Percentiles rank a stretch among this genome's conserved stretches.
These are phyloP conservation scores for Anguilla anguilla DNA, from an alignment of 2,797 vertebrate species.

Conservation along the genomic window DNA sequence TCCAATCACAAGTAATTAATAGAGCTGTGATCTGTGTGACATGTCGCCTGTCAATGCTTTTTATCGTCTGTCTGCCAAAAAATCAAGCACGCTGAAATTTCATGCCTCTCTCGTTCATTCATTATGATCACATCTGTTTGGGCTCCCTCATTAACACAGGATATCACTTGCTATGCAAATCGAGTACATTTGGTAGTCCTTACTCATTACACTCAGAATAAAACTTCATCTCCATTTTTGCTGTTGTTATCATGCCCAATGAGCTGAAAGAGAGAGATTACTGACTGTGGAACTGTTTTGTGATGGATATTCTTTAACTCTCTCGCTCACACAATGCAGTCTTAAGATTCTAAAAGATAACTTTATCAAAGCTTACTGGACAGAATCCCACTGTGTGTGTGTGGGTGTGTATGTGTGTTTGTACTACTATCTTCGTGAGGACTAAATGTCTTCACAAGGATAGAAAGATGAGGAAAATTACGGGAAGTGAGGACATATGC, in stretches of 20 bases:
- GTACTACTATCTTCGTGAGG: neutral
- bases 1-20: neutral
- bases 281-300: neutral
- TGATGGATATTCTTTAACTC: constrained; percentile 6
- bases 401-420: neutral
- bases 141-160: constrained; percentile 58
- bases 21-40: neutral
- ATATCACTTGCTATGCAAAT: constrained; percentile 77
- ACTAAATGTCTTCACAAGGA: too few species aligned
- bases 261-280: constrained; percentile 5
- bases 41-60: neutral
- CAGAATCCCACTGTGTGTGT: neutral
- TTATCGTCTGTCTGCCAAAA: neutral
- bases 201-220: constrained; percentile 60
- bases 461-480: too few species aligned
- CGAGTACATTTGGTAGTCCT: constrained; percentile 57
- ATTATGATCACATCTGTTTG: constrained; percentile 22
- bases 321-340: neutral
- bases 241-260: constrained; percentile 15
- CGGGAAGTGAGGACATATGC: too few species aligned
- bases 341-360: neutral
- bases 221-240: constrained; percentile 58
- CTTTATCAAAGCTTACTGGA: neutral
- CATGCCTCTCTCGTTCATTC: constrained; percentile 21
- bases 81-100: constrained; percentile 10